Conservation (phyloP, 1,140 invertebrate genomes). For the Trichogramma pretiosum region DNA sequence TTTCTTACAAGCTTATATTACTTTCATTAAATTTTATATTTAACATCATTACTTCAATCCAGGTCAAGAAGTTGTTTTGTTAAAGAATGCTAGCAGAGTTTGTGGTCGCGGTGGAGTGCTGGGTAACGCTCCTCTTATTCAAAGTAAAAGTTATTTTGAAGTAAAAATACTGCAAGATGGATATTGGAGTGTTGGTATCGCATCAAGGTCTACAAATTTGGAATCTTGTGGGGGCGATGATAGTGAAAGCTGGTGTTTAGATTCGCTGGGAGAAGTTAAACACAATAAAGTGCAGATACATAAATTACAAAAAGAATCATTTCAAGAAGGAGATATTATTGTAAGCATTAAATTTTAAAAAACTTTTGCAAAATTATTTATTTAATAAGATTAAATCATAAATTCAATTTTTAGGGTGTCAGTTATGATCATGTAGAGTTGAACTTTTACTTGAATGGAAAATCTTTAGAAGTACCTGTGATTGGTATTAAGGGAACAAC, state of each 20-base stretch:
- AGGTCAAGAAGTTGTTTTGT: constrained; percentile 96
- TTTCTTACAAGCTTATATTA: neutral
- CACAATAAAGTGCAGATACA: constrained; percentile 75
- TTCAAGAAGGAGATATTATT: constrained; percentile 90
- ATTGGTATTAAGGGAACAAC: constrained; percentile 83
- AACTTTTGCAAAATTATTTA: neutral
- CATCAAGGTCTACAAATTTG: constrained; percentile 77
- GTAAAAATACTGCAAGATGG: constrained; percentile 94
- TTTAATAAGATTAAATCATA: neutral
- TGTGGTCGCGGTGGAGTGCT: constrained; percentile 92
- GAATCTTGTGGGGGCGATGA: constrained; percentile 77
- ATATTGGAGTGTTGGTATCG: constrained; percentile 90
- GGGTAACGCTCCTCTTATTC: constrained; percentile 84
- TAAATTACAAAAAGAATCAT: constrained; percentile 57
- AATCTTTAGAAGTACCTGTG: constrained; percentile 74
- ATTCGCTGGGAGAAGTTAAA: constrained; percentile 77
- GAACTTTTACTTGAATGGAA: constrained; percentile 92
- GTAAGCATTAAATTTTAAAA: constrained; percentile 49
- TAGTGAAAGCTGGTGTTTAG: constrained; percentile 86
- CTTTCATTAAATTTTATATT: neutral
- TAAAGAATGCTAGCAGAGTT: constrained; percentile 90
- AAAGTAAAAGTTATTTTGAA: constrained; percentile 99
- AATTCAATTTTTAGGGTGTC: constrained; percentile 60
- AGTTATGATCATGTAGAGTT: constrained; percentile 95
- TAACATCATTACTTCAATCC: constrained; percentile 25